Evolutionary conservation across 2,113 vertebrate genomes (phyloP).

Genomic region (Perca flavescens): DNA sequence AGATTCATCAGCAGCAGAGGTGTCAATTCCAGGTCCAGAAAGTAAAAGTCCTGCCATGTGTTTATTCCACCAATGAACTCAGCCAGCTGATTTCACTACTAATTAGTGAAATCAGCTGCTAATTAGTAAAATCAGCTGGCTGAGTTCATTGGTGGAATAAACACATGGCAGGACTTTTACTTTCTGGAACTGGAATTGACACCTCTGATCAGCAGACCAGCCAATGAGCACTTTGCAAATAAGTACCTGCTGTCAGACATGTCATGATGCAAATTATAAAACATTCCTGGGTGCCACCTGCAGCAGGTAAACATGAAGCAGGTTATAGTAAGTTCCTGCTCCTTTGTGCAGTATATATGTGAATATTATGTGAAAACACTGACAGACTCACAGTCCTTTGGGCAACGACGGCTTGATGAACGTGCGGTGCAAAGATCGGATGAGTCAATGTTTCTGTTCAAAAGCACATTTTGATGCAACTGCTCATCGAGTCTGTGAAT

Average conservation of each 20-base stretch:
- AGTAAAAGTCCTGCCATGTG: too few species aligned
- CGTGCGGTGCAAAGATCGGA: not conserved
- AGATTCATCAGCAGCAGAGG: slow-evolving; percentile 8
- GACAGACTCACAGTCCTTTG: slow-evolving; percentile 4
- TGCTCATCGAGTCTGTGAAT: slow-evolving; percentile 13
- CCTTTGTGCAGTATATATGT: not conserved
- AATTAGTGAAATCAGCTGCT: too few species aligned
- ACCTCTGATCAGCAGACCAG: slow-evolving; percentile 12
- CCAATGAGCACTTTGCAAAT: slow-evolving; percentile 15
- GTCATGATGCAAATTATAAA: not conserved
- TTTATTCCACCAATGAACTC: too few species aligned
- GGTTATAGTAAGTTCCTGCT: not conserved
- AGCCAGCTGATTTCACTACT: too few species aligned
- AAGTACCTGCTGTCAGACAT: slow-evolving; percentile 15
- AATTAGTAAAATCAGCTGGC: too few species aligned
- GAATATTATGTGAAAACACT: not conserved
- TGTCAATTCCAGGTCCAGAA: too few species aligned
- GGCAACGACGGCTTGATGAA: not conserved
- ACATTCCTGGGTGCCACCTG: not conserved
- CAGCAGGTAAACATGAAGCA: not conserved
- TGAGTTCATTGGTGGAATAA: too few species aligned
- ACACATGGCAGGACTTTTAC: too few species aligned
- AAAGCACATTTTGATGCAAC: not conserved
- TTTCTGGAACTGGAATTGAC: too few species aligned
- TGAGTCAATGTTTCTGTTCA: slow-evolving; percentile 31